Conservation (phyloP, 1,140 invertebrate species). For the Drosophila tristis region DNA sequence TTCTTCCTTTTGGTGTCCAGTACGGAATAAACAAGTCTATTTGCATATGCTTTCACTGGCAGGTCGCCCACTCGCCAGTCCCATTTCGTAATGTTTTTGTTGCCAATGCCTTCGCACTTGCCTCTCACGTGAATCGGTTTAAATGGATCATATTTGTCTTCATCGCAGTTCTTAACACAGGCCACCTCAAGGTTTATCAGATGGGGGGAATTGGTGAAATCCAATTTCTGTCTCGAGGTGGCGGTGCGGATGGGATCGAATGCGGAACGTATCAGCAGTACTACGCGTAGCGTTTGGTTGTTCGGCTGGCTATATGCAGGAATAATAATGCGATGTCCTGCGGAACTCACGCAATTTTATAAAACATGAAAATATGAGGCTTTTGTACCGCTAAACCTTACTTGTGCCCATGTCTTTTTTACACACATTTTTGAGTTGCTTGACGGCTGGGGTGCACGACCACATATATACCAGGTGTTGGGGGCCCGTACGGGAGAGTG, state of each 20-base stretch:
- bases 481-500: background rate
- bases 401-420: conserved; percentile 38
- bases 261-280: conserved; percentile 34
- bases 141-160: conserved; percentile 27
- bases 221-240: conserved; percentile 31
- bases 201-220: conserved; percentile 33
- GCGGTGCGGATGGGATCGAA: conserved; percentile 45
- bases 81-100: conserved; percentile 44
- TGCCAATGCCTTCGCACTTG: conserved; percentile 26
- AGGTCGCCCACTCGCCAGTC: conserved; percentile 23
- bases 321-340: conserved; percentile 30
- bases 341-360: background rate
- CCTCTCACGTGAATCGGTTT: conserved; percentile 41
- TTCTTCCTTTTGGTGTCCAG: background rate
- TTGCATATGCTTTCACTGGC: conserved; percentile 12
- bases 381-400: background rate
- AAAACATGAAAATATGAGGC: background rate
- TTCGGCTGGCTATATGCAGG: conserved; percentile 41
- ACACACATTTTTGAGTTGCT: conserved; percentile 18
- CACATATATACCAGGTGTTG: conserved; percentile 7
- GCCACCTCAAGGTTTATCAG: conserved; percentile 42
- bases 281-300: conserved; percentile 32
- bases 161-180: conserved; percentile 48
- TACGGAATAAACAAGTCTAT: conserved; percentile 28
- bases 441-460: conserved; percentile 1